A percentile compares a stretch with the other conserved stretches of the same genome.
Conservation (phyloP, 2,113 vertebrate genomes). For the Genyomyrus donnyi region DNA sequence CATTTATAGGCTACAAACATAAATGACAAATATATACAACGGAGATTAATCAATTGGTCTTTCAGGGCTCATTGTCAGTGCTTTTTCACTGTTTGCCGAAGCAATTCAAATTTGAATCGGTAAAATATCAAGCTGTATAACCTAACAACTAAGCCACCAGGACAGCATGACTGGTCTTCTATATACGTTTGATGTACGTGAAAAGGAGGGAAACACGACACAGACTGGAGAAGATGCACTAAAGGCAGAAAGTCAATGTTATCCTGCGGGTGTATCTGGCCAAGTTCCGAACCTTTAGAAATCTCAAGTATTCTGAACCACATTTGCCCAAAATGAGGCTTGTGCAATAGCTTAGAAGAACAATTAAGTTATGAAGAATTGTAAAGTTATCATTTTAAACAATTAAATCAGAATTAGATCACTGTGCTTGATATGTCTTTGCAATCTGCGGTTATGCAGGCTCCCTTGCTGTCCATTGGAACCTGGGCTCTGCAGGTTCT, state of each 20-base stretch:
- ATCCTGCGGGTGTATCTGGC: not conserved
- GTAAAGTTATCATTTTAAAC: not conserved
- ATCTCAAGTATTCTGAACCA: not conserved
- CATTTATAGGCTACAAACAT: not conserved
- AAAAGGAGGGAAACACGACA: not conserved
- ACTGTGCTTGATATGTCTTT: not conserved
- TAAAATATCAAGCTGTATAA: not conserved
- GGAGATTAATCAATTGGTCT: not conserved
- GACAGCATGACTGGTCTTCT: not conserved
- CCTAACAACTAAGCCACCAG: not conserved
- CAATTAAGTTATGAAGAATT: not conserved
- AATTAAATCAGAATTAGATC: not conserved
- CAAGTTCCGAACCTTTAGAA: not conserved
- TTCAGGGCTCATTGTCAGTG: not conserved
- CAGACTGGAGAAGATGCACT: not conserved
- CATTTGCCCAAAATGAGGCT: not conserved
- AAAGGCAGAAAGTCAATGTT: not conserved
- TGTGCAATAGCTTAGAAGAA: not conserved
- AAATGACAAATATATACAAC: not conserved
- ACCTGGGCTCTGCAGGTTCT: not conserved
- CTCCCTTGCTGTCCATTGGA: not conserved
- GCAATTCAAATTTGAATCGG: not conserved
- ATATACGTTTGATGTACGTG: not conserved
- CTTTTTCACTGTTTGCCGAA: not conserved
- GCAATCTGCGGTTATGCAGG: not conserved